Evolutionary conservation across 2,888 invertebrate genomes (phyloP).

Genomic region (Colletes collaris): DNA sequence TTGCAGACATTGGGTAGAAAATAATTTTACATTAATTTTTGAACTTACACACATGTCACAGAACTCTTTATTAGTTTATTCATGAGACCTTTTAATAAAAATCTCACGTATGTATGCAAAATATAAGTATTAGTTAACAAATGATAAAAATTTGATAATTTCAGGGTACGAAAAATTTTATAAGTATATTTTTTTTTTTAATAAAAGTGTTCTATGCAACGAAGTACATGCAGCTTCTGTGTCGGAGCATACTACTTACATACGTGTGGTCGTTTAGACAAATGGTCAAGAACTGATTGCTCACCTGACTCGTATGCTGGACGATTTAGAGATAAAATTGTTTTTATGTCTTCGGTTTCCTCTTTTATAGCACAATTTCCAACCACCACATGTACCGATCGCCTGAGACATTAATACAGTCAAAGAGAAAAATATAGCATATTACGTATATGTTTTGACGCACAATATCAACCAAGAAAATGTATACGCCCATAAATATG

Average conservation of each 20-base stretch:
- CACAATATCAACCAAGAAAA: no score
- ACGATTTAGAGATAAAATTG: conserved; percentile 6
- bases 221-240: background rate
- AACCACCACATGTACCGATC: background rate
- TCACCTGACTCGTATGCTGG: background rate
- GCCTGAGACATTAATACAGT: background rate
- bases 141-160: background rate
- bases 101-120: background rate
- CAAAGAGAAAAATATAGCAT: no score
- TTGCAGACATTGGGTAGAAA: no score
- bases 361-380: conserved; percentile 28
- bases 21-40: no score
- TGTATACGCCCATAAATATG: no score
- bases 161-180: background rate
- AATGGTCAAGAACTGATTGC: background rate
- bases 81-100: no score
- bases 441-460: no score
- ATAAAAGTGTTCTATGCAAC: background rate
- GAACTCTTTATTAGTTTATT: no score
- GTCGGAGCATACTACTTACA: background rate
- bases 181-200: background rate
- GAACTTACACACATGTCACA: no score
- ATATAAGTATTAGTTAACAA: background rate
- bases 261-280: background rate
- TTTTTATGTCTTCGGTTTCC: background rate